phyloP scores from a whole-genome alignment of 2,888 invertebrate genomes.

The Agriotes lineatus region DNA sequence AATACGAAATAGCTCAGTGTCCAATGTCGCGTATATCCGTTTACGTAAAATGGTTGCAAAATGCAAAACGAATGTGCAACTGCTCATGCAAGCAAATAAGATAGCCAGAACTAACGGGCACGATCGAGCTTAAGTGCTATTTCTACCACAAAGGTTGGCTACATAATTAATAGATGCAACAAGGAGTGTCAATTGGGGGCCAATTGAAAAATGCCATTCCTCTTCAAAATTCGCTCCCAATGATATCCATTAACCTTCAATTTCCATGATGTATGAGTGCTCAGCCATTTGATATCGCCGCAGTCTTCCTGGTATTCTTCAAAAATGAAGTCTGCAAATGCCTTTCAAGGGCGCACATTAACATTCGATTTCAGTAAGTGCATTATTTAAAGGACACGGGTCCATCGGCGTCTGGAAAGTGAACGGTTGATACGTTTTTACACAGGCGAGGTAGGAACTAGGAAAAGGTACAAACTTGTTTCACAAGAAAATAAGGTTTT shows the following conservation, averaged over 20 bases:
- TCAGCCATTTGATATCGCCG: too few species aligned
- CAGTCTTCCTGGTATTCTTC: too few species aligned
- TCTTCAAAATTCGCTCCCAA: too few species aligned
- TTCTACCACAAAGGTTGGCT: constrained; percentile 4
- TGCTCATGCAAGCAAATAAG: not conserved
- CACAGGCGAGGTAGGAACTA: too few species aligned
- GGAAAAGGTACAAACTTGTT: not conserved
- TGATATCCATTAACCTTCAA: too few species aligned
- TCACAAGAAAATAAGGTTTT: not conserved
- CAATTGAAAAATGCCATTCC: not conserved
- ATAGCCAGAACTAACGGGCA: not conserved
- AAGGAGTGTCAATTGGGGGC: too few species aligned
- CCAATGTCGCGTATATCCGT: constrained; percentile 15
- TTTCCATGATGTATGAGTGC: too few species aligned
- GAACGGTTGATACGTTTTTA: too few species aligned
- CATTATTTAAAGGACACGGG: not conserved
- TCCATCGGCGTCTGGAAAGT: too few species aligned
- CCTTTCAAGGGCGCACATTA: too few species aligned
- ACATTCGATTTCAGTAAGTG: too few species aligned
- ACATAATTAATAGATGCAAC: not conserved
- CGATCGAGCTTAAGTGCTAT: not conserved
- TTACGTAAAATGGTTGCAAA: constrained; percentile 6
- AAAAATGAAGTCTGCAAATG: too few species aligned
- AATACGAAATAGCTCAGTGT: not conserved
- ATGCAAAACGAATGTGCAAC: not conserved